Percentiles rank a stretch among this genome's conserved stretches.
phyloP scores from a whole-genome alignment of 2,888 invertebrate genomes.

The Gari tellinella region DNA sequence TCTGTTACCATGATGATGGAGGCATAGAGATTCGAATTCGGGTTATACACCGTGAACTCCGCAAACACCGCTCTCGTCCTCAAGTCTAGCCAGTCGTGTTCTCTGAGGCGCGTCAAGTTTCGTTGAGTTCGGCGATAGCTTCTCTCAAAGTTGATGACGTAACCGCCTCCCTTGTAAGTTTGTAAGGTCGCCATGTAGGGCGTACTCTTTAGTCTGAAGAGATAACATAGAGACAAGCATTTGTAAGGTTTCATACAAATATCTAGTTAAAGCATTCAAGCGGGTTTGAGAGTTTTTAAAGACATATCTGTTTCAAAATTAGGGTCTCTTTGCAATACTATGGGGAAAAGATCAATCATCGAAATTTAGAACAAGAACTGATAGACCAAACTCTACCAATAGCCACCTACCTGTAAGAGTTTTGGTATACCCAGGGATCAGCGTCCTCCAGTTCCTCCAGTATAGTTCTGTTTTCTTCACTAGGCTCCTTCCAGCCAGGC shows the following conservation, averaged over 20 bases:
- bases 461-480: conserved; percentile 62
- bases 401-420: conserved; percentile 65
- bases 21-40: conserved; percentile 82
- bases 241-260: background rate
- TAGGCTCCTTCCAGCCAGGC: conserved; percentile 74
- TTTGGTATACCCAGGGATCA: conserved; percentile 83
- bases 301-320: too few species aligned
- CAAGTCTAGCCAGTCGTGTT: conserved; percentile 84
- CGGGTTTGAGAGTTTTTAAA: too few species aligned
- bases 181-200: conserved; percentile 84
- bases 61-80: conserved; percentile 85
- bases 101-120: conserved; percentile 80
- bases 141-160: conserved; percentile 79
- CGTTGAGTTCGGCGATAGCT: conserved; percentile 75
- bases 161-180: conserved; percentile 84
- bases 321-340: too few species aligned
- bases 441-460: conserved; percentile 62
- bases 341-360: too few species aligned
- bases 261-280: too few species aligned
- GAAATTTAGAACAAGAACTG: too few species aligned
- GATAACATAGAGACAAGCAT: background rate
- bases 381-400: too few species aligned
- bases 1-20: conserved; percentile 81
- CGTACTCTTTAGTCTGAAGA: conserved; percentile 82
- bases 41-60: conserved; percentile 86